Evolutionary conservation across 2,797 vertebrate genomes (phyloP), one percentile per base, ranked within the genome.

Genomic region (Epinephelus awoara): DNA sequence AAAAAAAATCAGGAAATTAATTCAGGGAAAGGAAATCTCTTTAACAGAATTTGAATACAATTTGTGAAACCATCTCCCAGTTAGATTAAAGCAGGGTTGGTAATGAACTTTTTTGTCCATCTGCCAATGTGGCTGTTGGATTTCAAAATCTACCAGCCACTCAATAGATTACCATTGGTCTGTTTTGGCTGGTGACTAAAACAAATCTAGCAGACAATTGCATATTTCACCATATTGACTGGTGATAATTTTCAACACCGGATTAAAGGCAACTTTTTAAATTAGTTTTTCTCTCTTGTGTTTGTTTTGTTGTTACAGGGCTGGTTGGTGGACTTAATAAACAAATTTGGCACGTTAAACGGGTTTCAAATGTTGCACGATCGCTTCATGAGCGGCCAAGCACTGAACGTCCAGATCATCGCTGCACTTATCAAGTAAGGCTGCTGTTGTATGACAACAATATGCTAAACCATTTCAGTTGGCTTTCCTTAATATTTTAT

Each of bases 331-430:
- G 98, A 99, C 95, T 97, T 99, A 90, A 98, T 99, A 95, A 99
- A 99, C 95, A 99, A 99, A 93, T 99, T 99, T 94, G 98, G 98
- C 95, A 97, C 97, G 66, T 97, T 99, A 96, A 99, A 98, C 94
- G 98, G 98, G 95, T 99, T 99, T 97, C 98, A 99, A 96, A 98
- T 97, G 94, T 96, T 99, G 93, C 98, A 99, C 79, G 98, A 99
- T 96, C 97, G 98, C 92, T 99, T 99, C 94, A 97, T 98, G 96
- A 99, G 96, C 88, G 96, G 98, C 92, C 97, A 99, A 93, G 98
- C 98, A 91, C 95, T 99, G 95, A 99, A 99, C 92, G 98, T 99
- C 95, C 98, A 99, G 95, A 99, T 99, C 95, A 99, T 99, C 89
- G 98, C 98, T 95, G 98, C 98, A 93, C 98, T 99, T 95, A 99